Evolutionary conservation across 2,797 vertebrate species (phyloP), one percentile per base, ranked within the genome.

Genomic region (Fringilla coelebs): DNA sequence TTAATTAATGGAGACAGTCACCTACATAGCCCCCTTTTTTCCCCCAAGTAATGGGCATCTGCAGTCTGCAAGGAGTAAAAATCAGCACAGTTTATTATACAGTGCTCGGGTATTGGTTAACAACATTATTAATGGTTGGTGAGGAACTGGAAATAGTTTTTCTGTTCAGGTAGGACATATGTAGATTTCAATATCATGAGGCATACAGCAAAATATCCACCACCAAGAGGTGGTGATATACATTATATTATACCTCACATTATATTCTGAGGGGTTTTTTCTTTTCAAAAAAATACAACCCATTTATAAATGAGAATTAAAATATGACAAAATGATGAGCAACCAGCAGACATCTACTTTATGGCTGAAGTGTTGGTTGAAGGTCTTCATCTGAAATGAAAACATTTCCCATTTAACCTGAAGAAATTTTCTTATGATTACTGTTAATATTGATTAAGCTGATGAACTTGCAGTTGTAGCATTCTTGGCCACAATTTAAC

Each of bases 1-100:
- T 78, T 94, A 84, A 91, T 84, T 89, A 89, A 80, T 60, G 41
- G 70, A 77, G 65, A 60, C n/a, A 61, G 57, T 63, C 80, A 91
- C 52, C 45, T 71, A 49, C n/a, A 61, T 38, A 89, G 67, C 13
- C 11, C 8, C 5, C 3, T 10, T 32, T 32, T 38, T 12, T 1
- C 6, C 14, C 10, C 13, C 48, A 93, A 67, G 58, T 63, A 54
- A 68, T 6, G 13, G 6, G 24, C 7, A 62, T 58, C 52, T 70
- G 28, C n/a, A 67, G 32, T 46, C 60, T 72, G 54, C 38, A 73
- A 78, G 82, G 40, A 58, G 60, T 48, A 48, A 79, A 76, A 66
- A 68, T 72, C 46, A 73, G 36, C 43, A 55, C 31, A 21, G 7
- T 85, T 81, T 76, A 19, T 66, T 48, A 49, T n/a, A 41, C 17